Base-by-base conservation (phyloP, 2,797 vertebrate species). In the Vespertilio murinus region DNA sequence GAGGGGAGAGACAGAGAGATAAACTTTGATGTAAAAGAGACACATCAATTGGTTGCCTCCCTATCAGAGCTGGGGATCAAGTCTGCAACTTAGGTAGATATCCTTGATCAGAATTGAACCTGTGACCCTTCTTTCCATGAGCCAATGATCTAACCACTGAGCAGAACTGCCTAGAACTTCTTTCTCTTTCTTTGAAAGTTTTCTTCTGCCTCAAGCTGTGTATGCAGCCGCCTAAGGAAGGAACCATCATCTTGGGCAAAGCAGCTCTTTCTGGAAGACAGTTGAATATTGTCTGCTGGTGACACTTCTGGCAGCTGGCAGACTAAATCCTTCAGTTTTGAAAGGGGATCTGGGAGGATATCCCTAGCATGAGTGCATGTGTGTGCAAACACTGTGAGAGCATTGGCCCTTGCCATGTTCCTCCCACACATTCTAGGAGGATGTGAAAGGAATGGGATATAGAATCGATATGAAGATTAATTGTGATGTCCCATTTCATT, bases 351-450 rank as follows among this genome's bases (percentile, higher is more conserved):
- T 42, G 17, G 35, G 42, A 71, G 16, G 22, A 6, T 20, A 49
- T 25, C 30, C 30, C 25, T 2, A 28, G 35, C 8, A 2, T 10
- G 47, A 47, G 40, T 16, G 3, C 8, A 20, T 22, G 18, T 45
- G 18, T n/a, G 38, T 52, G 56, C 25, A 83, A 45, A 12, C 0
- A 17, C 25, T 3, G 4, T 40, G 61, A 17, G 28, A 8, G 42
- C 2, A 0, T 14, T n/a, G 74, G 40, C 47, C 25, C 2, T 47
- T 52, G 1, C 0, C 49, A 78, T 7, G n/a, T 54, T 54, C 33
- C 49, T 52, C 74, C 74, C n/a, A 1, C 22, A 9, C 11, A 25
- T 28, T 10, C 16, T 1, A 0, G 28, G 38, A n/a, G 17, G 75
- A 9, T 14, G 8, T 80, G 71, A 70, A 14, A 20, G 20, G 4